Conservation (phyloP, 2,113 vertebrate species). For the Chroicocephalus ridibundus region DNA sequence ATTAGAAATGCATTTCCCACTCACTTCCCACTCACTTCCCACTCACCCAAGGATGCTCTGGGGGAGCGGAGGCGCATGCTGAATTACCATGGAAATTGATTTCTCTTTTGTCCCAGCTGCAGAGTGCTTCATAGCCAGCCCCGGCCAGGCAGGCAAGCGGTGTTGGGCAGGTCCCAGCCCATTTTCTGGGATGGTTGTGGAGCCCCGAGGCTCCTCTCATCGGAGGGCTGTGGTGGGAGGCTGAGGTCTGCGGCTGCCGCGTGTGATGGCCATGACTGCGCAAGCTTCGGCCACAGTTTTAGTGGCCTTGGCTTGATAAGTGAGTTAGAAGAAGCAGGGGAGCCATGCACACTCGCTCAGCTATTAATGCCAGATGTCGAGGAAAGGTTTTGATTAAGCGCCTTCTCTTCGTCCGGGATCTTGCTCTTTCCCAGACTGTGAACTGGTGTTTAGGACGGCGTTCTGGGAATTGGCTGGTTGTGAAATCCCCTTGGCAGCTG, state of each 20-base stretch:
- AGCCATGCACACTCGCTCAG: background rate
- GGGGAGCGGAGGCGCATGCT: background rate
- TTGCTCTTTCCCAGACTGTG: constrained; percentile 5
- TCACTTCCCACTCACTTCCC: constrained; percentile 10
- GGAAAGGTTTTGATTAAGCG: constrained; percentile 33
- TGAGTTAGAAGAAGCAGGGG: background rate
- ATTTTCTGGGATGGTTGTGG: background rate
- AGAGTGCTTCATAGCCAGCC: background rate
- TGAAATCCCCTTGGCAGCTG: background rate
- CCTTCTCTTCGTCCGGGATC: background rate
- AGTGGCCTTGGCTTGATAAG: background rate
- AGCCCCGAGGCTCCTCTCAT: background rate
- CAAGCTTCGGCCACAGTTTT: background rate
- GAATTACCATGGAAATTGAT: background rate
- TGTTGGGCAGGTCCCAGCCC: background rate
- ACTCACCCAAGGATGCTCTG: background rate
- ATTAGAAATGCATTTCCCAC: constrained; percentile 8
- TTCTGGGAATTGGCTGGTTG: constrained; percentile 9
- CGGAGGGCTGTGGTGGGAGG: background rate
- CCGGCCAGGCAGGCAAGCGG: accelerated
- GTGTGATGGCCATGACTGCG: background rate
- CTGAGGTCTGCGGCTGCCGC: background rate
- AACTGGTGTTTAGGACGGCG: background rate
- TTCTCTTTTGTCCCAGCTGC: background rate
- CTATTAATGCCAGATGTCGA: constrained; percentile 63